Evolutionary conservation across 2,113 vertebrate species (phyloP).

Genomic region (Puffinus mauretanicus): DNA sequence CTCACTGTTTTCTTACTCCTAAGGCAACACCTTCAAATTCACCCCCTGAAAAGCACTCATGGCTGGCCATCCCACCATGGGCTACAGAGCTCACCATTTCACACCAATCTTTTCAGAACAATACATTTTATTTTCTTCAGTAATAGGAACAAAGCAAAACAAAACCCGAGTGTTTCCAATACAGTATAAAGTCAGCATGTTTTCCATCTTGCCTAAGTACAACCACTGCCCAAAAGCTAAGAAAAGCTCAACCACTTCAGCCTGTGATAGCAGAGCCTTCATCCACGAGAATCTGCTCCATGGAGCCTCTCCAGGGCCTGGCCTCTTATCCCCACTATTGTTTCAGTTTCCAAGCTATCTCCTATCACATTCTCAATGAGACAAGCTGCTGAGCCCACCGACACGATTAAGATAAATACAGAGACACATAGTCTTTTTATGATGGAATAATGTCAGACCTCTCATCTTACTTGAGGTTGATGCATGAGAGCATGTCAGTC

Average conservation of each 20-base stretch:
- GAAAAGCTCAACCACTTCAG: neutral
- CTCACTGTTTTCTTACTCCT: neutral
- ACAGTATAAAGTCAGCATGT: neutral
- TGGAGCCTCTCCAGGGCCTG: neutral
- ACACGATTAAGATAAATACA: neutral
- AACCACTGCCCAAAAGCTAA: neutral
- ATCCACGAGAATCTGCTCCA: neutral
- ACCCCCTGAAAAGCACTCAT: neutral
- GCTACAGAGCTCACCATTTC: neutral
- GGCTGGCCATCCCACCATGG: too few species aligned
- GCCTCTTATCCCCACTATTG: neutral
- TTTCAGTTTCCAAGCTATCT: neutral
- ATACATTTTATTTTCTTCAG: neutral
- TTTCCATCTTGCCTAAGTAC: neutral
- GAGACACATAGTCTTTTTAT: neutral
- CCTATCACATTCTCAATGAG: neutral
- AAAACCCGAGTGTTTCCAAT: neutral
- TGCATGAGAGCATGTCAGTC: rapidly evolving
- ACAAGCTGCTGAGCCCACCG: neutral
- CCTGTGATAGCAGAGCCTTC: neutral
- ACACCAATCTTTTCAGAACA: neutral
- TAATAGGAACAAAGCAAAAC: neutral
- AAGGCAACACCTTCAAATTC: neutral
- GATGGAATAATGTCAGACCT: neutral
- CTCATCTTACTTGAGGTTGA: neutral